A percentile compares a stretch with the other conserved stretches of the same genome.
phyloP scores from a whole-genome alignment of 1,140 invertebrate genomes.

The Diorhabda carinulata region DNA sequence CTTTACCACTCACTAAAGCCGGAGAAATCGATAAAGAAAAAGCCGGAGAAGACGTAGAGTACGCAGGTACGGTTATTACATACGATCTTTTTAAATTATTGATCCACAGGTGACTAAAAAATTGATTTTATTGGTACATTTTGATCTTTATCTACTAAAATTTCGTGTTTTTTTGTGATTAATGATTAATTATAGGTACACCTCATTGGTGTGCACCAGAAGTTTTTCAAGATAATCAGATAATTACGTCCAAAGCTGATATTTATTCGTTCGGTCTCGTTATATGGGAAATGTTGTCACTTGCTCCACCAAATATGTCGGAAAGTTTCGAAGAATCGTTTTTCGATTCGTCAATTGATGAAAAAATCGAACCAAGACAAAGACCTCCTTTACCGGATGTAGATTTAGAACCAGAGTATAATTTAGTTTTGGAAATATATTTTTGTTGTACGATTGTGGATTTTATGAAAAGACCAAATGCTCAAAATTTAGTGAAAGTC shows the following conservation, averaged over 20 bases:
- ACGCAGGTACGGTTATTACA: constrained; percentile 50
- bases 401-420: constrained; percentile 58
- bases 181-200: constrained; percentile 47
- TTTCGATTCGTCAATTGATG: constrained; percentile 16
- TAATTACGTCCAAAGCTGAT: constrained; percentile 69
- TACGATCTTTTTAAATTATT: too few species aligned
- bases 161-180: too few species aligned
- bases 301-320: constrained; percentile 60
- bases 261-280: constrained; percentile 76
- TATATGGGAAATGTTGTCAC: constrained; percentile 76
- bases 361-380: constrained; percentile 21
- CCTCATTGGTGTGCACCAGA: constrained; percentile 75
- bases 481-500: constrained; percentile 44
- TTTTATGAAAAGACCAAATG: constrained; percentile 59
- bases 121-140: too few species aligned
- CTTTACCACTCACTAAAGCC: constrained; percentile 63
- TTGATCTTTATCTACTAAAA: too few species aligned
- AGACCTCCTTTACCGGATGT: constrained; percentile 65
- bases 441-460: constrained; percentile 65
- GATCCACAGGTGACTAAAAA: too few species aligned
- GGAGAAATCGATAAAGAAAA: constrained; percentile 58
- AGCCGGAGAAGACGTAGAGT: constrained; percentile 46
- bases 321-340: constrained; percentile 30
- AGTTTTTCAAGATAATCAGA: constrained; percentile 55
- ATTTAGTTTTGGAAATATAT: constrained; percentile 64